Evolutionary conservation across 2,113 vertebrate species (phyloP).

Genomic region (Passer montanus): DNA sequence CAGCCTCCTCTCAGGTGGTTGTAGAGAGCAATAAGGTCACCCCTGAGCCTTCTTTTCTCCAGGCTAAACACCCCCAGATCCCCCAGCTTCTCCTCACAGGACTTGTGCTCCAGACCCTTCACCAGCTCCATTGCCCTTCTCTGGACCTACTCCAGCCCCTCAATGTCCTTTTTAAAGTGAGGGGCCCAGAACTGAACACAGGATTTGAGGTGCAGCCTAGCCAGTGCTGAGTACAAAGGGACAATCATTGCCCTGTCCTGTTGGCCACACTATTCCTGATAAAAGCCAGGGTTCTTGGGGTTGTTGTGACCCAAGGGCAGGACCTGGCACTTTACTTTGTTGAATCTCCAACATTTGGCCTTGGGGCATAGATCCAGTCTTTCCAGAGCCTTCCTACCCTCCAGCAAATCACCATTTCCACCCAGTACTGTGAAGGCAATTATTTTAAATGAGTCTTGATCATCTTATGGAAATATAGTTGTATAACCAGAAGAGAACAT

Average conservation of each 20-base stretch:
- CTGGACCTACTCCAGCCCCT: rapidly evolving
- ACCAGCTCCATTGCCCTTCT: background rate
- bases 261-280: background rate
- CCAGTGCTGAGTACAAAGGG: background rate
- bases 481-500: background rate
- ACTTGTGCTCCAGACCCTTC: background rate
- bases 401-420: background rate
- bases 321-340: background rate
- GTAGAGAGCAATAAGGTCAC: background rate
- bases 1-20: background rate
- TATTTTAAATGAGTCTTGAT: background rate
- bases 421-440: background rate
- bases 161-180: background rate
- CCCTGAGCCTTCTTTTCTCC: background rate
- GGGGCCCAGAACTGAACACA: background rate
- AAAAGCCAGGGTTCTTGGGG: background rate
- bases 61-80: background rate
- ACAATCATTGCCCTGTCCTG: background rate
- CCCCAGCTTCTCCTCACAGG: background rate
- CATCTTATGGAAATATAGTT: background rate
- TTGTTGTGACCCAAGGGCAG: background rate
- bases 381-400: background rate
- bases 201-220: background rate
- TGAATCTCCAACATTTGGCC: too few species aligned
- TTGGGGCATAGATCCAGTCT: background rate